Base-by-base conservation (phyloP, 2,113 vertebrate species). In the Myanophis thanlyinensis region DNA sequence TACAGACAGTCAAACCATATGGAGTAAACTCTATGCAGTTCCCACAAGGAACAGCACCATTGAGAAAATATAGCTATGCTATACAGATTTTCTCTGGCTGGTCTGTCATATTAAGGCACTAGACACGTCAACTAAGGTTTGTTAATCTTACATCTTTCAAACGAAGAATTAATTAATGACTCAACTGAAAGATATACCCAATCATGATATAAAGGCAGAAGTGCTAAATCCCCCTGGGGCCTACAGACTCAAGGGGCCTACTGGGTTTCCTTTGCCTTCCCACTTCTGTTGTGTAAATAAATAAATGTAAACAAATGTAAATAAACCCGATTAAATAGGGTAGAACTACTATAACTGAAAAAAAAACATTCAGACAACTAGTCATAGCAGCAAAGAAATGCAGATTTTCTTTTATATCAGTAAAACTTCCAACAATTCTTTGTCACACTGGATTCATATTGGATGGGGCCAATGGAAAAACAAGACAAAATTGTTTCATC, bases 131-230 rank as follows among this genome's bases (percentile, higher is more conserved):
- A 80, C 9, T 35, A 53, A 52, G 35, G n/a, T 23, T 56, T 54
- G n/a, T 30, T 86, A 47, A 47, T 53, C 67, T 53, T 91, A 84
- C 22, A 46, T 51, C 35, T 54, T 84, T 91, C 25, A 85, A 40
- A 67, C 44, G 89, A 80, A 48, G 52, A 73, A 80, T 90, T 90
- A 73, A 44, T 80, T 62, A 90, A 91, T 91, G 51, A 85, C 51
- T 51, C 40, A 54, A 12, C 89, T 80, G 47, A 90, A 91, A 80
- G 40, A 80, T 51, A 85, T 35, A 90, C 47, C 48, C 7, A 80
- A 40, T 40, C 67, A 44, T 40, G 7, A 22, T 23, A 22, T 22
- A 80, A 44, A 40, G 20, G 35, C 0, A 54, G 15, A 80, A 18
- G 35, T 35, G n/a, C n/a, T n/a, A 44, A 22, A 44, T 80, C 18